phyloP scores from a whole-genome alignment of 2,888 invertebrate genomes.

The Chromoteleia sp. region DNA sequence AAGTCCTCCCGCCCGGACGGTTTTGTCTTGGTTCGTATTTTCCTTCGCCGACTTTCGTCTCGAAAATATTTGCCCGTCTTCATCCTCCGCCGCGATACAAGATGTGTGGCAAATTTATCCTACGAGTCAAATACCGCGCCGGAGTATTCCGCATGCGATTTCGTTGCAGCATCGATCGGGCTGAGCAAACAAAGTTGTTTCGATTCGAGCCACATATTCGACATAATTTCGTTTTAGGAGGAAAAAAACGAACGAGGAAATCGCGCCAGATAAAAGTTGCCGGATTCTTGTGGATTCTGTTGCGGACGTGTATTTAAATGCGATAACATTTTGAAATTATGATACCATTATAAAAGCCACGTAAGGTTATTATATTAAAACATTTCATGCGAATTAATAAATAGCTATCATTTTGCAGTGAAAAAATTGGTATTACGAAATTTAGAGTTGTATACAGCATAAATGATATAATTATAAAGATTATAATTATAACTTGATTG shows the following conservation, averaged over 20 bases:
- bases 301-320: conserved; percentile 3
- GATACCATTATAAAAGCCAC: no score
- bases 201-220: conserved; percentile 48
- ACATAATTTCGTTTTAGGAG: conserved; percentile 45
- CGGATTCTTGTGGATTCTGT: conserved; percentile 14
- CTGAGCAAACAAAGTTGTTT: conserved; percentile 46
- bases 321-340: background rate
- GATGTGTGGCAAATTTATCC: conserved; percentile 37
- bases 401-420: no score
- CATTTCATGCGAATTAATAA: no score
- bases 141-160: conserved; percentile 18
- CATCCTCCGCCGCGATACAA: conserved; percentile 4
- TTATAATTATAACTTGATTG: no score
- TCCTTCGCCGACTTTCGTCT: conserved; percentile 9
- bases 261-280: conserved; percentile 18
- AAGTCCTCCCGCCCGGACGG: no score
- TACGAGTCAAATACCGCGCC: conserved; percentile 26
- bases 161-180: conserved; percentile 34
- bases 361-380: no score
- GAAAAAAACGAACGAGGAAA: conserved; percentile 23
- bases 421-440: no score
- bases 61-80: conserved; percentile 42
- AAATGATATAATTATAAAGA: no score
- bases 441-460: no score
- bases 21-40: conserved; percentile 37